Evolutionary conservation across 2,888 invertebrate species (phyloP), one percentile per base, ranked within the genome.

Genomic region (Luperina nickerlii): DNA sequence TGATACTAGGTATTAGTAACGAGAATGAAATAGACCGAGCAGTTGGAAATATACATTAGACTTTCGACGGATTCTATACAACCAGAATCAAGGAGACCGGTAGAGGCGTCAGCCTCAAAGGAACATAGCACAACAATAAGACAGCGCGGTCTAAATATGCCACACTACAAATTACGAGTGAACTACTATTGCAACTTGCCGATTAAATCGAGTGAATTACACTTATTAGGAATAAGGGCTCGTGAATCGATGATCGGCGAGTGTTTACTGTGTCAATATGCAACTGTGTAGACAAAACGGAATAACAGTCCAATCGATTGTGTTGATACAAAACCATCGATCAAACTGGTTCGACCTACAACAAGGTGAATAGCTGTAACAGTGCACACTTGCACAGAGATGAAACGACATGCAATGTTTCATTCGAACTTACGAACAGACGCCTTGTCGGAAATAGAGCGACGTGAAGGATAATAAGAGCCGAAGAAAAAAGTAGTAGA

Each of bases 341-440:
- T 84, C 85, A 84, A 82, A 84, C 82, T 84, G 85, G 85, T 85
- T 84, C 78, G 78, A 68, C 68, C 82, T 72, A 84, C 18, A 78
- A 78, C 74, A 72, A 68, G 65, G 71, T 68, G 71, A 48, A 84
- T 85, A 72, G 70, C 75, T 79, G 71, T 82, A 70, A 67, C 60
- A 74, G 60, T 76, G 54, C 38, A n/a, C n/a, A n/a, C n/a, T n/a
- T n/a, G n/a, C n/a, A 48, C 20, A 66, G 13, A 79, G 68, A 81
- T 69, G 66, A 77, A 81, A 74, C 27, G 51, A 72, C 72, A 76
- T 76, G 72, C 76, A 66, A 73, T 72, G 57, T 69, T 75, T 67
- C 74, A 72, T 84, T 73, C 20, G 54, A 57, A 60, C 54, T 48
- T 83, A 38, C 18, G 13, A 68, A 78, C 79, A 66, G 51, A 69